These are phyloP conservation scores for Tetragonula carbonaria DNA, from an alignment of 2,888 invertebrate genomes.

Conservation along the genomic window DNA sequence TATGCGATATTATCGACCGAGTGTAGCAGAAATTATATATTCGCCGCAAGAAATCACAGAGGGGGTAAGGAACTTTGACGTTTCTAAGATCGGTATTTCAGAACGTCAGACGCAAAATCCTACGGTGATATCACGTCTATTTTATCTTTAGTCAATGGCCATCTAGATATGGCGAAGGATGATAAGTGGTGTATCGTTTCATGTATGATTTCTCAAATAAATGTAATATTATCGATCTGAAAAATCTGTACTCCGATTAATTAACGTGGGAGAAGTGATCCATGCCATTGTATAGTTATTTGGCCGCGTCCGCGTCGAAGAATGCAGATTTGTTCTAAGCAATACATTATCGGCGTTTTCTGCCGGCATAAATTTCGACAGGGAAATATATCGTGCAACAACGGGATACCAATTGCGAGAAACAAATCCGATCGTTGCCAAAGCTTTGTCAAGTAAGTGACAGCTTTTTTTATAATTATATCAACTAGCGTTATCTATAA, in stretches of 20 bases:
- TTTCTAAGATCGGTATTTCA: no score
- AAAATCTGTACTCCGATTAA: not conserved
- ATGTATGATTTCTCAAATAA: not conserved
- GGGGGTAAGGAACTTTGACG: no score
- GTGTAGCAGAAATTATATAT: no score
- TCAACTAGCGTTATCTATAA: not conserved
- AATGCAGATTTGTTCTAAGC: conserved; percentile 45
- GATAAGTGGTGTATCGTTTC: not conserved
- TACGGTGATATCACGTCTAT: no score
- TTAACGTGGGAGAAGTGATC: not conserved
- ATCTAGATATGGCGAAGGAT: conserved; percentile 34
- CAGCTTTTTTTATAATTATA: conserved; percentile 5
- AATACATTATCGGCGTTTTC: conserved; percentile 48
- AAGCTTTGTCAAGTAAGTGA: conserved; percentile 41
- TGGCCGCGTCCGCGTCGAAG: conserved; percentile 44
- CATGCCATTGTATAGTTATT: conserved; percentile 31
- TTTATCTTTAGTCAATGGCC: not conserved
- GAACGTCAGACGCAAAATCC: no score
- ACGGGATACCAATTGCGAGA: conserved; percentile 14
- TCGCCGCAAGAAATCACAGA: no score
- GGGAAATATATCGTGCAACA: not conserved
- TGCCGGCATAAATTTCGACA: conserved; percentile 49
- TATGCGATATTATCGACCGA: no score
- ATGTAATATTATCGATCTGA: not conserved
- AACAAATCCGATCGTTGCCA: conserved; percentile 3